These are phyloP conservation scores for Brachynemurus nebulosus DNA, from an alignment of 2,888 invertebrate genomes.

Conservation along the genomic window DNA sequence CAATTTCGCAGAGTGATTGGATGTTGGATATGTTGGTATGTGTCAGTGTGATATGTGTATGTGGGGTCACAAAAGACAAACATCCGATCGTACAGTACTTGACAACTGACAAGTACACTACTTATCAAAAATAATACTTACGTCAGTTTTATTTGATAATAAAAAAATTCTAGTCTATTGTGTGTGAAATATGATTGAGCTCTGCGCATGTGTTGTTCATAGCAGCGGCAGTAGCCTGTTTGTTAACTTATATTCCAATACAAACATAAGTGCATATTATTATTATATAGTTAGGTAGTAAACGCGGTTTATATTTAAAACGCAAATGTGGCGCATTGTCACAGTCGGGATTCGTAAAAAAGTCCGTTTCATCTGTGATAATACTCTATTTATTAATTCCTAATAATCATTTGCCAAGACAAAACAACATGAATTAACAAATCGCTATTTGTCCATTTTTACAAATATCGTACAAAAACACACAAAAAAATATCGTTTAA, in stretches of 20 bases:
- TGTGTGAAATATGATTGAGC: too few species aligned
- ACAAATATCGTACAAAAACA: neutral
- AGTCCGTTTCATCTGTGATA: slow-evolving; percentile 8
- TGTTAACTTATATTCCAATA: slow-evolving; percentile 1
- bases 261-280: neutral
- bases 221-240: neutral
- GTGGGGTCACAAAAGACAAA: too few species aligned
- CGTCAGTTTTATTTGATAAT: too few species aligned
- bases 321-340: slow-evolving; percentile 1
- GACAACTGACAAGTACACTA: too few species aligned
- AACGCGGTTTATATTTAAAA: slow-evolving; percentile 12
- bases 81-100: too few species aligned
- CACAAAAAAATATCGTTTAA: neutral
- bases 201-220: too few species aligned
- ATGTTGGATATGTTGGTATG: too few species aligned
- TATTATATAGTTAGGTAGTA: slow-evolving; percentile 6
- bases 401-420: slow-evolving; percentile 6
- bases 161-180: too few species aligned
- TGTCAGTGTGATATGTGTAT: too few species aligned
- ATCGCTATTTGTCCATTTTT: slow-evolving; percentile 9
- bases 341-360: slow-evolving; percentile 3
- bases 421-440: slow-evolving; percentile 5
- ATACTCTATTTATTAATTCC: slow-evolving; percentile 4
- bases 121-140: too few species aligned
- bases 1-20: too few species aligned